Evolutionary conservation across 2,113 vertebrate species (phyloP).

Genomic region (Mugil cephalus): DNA sequence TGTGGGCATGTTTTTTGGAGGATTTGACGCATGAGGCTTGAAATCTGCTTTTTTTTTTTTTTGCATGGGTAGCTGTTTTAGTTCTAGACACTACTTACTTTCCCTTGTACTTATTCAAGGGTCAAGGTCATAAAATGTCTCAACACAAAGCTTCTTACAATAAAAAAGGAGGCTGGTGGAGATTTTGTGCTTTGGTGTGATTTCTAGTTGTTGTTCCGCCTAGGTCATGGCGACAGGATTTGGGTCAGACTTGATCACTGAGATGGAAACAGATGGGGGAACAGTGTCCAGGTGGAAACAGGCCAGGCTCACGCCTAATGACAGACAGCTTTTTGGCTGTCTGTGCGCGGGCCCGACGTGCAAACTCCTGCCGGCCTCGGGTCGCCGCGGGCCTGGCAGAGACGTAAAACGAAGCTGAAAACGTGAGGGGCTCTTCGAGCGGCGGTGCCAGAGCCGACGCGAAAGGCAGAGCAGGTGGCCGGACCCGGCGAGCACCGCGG

Average conservation of each 20-base stretch:
- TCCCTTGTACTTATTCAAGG: constrained; percentile 11
- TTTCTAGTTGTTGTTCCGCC: constrained; percentile 23
- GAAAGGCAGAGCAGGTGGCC: constrained; percentile 69
- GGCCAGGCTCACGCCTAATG: constrained; percentile 54
- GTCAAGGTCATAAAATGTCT: background rate
- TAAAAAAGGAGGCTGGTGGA: background rate
- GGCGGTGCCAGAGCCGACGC: constrained; percentile 7
- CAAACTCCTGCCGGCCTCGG: constrained; percentile 40
- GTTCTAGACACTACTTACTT: constrained; percentile 8
- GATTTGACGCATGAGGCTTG: background rate
- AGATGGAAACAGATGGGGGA: constrained; percentile 67
- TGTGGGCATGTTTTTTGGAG: background rate
- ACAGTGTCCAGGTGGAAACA: constrained; percentile 64
- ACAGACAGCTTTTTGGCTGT: constrained; percentile 65
- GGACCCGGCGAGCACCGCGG: constrained; percentile 43
- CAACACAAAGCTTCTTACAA: constrained; percentile 11
- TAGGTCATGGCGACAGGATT: constrained; percentile 30
- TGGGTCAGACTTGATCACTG: constrained; percentile 66
- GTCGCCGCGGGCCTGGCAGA: constrained; percentile 41
- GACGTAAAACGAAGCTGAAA: constrained; percentile 67
- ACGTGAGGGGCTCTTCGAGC: constrained; percentile 39
- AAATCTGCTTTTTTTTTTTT: no score
- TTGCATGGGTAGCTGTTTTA: constrained; percentile 11
- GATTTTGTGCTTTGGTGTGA: constrained; percentile 7
- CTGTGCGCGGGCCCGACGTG: constrained; percentile 1